Conservation (phyloP, 2,888 invertebrate species). For the Cephus spinipes region DNA sequence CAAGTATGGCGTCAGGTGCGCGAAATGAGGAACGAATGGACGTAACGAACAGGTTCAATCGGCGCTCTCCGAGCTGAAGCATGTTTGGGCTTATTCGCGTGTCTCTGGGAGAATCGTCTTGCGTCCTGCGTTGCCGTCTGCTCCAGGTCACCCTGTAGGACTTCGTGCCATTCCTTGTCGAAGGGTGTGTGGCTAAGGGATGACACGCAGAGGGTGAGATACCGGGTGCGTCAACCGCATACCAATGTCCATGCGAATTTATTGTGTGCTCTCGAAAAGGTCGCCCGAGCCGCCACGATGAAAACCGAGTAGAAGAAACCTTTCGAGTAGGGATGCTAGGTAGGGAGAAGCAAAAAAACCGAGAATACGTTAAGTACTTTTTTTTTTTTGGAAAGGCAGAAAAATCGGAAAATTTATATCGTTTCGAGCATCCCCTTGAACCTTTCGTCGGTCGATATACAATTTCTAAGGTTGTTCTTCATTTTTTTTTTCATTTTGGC, state of each 20-base stretch:
- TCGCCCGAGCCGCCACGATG: not conserved
- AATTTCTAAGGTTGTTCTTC: not conserved
- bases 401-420: not conserved
- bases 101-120: not conserved
- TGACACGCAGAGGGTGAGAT: conserved; percentile 24
- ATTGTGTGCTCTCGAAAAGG: conserved; percentile 25
- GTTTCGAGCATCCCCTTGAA: not conserved
- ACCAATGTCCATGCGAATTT: conserved; percentile 39
- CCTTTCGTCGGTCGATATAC: not conserved
- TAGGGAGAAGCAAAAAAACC: not conserved
- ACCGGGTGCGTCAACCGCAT: conserved; percentile 42
- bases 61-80: not conserved
- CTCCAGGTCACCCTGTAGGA: not conserved
- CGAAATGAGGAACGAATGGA: conserved; percentile 25
- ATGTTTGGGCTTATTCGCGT: not conserved
- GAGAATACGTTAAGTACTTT: not conserved
- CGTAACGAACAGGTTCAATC: conserved; percentile 22
- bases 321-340: not conserved
- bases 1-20: not conserved
- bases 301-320: conserved; percentile 3
- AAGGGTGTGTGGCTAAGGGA: not conserved
- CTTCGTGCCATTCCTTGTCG: not conserved
- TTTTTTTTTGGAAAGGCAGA: not conserved
- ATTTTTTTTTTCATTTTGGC: not conserved
- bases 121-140: not conserved